phyloP scores from a whole-genome alignment of 2,113 vertebrate genomes.

The Malurus cyaneus region DNA sequence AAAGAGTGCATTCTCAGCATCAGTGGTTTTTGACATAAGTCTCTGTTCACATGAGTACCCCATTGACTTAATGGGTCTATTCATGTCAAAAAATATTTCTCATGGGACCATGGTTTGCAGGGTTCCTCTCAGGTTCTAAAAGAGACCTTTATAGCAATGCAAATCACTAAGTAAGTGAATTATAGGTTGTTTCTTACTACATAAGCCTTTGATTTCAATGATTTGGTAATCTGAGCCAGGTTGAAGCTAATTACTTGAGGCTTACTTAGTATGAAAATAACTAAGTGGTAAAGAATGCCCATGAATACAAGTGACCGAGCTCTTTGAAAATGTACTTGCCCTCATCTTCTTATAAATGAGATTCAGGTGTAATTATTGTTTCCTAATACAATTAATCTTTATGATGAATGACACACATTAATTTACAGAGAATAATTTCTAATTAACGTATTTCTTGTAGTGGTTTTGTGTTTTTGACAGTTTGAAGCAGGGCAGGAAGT shows the following conservation, averaged over 20 bases:
- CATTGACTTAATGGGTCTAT: slow-evolving; percentile 29
- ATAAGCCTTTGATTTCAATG: not conserved
- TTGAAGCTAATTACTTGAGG: slow-evolving; percentile 31
- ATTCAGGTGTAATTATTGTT: not conserved
- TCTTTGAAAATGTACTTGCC: not conserved
- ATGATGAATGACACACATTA: slow-evolving; percentile 61
- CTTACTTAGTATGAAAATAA: not conserved
- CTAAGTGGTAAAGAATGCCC: not conserved
- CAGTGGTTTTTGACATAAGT: not conserved
- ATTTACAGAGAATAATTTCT: slow-evolving; percentile 31
- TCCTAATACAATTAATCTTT: slow-evolving; percentile 52
- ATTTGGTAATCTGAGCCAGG: not conserved
- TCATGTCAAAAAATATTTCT: slow-evolving; percentile 10
- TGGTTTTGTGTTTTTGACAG: not conserved
- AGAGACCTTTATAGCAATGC: not conserved
- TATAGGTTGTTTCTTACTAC: not conserved
- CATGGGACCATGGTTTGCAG: not conserved
- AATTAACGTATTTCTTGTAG: slow-evolving; percentile 29
- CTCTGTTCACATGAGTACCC: slow-evolving; percentile 13
- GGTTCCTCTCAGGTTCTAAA: not conserved
- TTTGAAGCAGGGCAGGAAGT: not conserved
- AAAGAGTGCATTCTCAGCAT: not conserved
- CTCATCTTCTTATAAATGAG: slow-evolving; percentile 1
- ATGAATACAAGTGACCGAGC: not conserved
- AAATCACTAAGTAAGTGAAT: slow-evolving; percentile 1